Evolutionary conservation across 2,888 invertebrate species (phyloP).

Genomic region (Camponotus fellah): DNA sequence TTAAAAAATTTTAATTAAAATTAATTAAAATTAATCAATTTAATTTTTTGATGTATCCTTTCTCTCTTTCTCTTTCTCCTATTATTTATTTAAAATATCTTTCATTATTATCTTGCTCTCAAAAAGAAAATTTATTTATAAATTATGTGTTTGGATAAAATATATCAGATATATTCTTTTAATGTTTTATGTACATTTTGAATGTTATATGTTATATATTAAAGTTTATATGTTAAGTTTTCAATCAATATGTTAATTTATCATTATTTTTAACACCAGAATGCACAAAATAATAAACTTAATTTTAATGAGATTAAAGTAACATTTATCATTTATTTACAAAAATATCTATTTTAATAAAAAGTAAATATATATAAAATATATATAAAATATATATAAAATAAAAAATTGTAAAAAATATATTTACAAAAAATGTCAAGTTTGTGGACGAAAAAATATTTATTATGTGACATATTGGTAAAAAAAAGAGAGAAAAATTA

Average conservation of each 20-base stretch:
- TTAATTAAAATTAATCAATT: neutral
- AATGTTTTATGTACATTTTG: no score
- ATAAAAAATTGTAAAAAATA: neutral
- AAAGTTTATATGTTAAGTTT: no score
- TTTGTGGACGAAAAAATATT: neutral
- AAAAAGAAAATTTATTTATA: conserved; percentile 5
- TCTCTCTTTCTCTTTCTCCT: neutral
- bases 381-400: neutral
- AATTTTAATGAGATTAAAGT: neutral
- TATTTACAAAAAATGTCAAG: neutral
- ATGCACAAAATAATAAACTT: neutral
- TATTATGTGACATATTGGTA: neutral
- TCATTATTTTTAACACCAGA: neutral
- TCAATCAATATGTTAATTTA: neutral
- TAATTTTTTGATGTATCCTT: neutral
- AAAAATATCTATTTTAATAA: neutral
- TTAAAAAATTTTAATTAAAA: neutral
- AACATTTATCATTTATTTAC: neutral
- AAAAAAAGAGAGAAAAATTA: neutral
- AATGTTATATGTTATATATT: no score
- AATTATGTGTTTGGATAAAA: neutral
- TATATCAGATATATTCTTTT: neutral
- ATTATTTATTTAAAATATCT: neutral
- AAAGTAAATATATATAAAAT: neutral
- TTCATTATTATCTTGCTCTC: neutral